These are phyloP conservation scores for Pemphigus obesinymphae DNA, from an alignment of 1,140 invertebrate genomes.

Conservation along the genomic window DNA sequence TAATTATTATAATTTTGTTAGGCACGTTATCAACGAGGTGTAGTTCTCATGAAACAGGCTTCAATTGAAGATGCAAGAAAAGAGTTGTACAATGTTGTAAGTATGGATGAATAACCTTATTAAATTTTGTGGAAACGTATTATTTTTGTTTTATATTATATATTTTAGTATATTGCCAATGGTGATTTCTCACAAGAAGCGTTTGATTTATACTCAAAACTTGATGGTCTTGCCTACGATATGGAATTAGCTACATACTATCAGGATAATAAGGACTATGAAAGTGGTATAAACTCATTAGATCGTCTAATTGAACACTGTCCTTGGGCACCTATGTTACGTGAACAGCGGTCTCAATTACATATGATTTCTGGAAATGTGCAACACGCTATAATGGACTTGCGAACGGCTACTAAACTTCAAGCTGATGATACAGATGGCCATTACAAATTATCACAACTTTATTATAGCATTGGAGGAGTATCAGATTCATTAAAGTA, in stretches of 20 bases:
- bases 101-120: constrained; percentile 53
- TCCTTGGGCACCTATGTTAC: constrained; percentile 79
- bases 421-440: constrained; percentile 86
- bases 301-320: constrained; percentile 73
- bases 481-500: constrained; percentile 84
- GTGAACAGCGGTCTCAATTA: constrained; percentile 81
- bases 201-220: constrained; percentile 58
- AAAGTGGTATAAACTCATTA: constrained; percentile 65
- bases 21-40: constrained; percentile 81
- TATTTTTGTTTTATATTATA: constrained; percentile 29
- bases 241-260: constrained; percentile 64
- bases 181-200: constrained; percentile 68
- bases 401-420: constrained; percentile 84
- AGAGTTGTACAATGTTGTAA: constrained; percentile 81
- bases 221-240: constrained; percentile 60
- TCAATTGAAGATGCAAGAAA: constrained; percentile 73
- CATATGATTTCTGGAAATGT: constrained; percentile 76
- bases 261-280: constrained; percentile 63
- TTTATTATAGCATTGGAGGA: constrained; percentile 88
- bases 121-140: background rate
- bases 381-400: constrained; percentile 82
- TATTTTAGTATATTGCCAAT: constrained; percentile 65
- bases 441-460: constrained; percentile 72
- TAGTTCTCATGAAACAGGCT: constrained; percentile 84
- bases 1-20: constrained; percentile 46